phyloP scores from a whole-genome alignment of 2,113 vertebrate species.

The Oryzias woworae region DNA sequence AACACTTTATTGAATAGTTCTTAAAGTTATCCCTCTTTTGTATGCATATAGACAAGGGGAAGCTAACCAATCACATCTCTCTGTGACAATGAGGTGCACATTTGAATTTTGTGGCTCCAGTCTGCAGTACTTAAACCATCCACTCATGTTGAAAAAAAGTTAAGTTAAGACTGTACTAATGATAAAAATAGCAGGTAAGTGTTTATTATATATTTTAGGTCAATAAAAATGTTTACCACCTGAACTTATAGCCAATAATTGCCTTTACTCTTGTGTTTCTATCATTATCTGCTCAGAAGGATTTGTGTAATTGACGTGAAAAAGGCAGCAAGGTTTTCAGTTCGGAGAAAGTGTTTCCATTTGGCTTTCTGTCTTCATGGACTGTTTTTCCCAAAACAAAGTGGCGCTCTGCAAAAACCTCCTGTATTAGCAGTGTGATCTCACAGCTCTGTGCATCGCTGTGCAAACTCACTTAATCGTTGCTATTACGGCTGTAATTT shows the following conservation, averaged over 20 bases:
- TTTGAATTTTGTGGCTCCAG: too few relatives aligned
- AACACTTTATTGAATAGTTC: too few relatives aligned
- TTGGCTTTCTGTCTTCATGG: background rate
- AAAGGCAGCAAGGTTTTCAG: background rate
- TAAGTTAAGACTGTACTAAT: too few relatives aligned
- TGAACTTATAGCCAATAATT: accelerated
- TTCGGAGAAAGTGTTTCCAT: background rate
- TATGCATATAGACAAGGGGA: too few relatives aligned
- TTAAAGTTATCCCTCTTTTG: too few relatives aligned
- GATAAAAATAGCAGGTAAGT: too few relatives aligned
- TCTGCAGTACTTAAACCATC: too few relatives aligned
- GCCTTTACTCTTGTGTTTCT: accelerated
- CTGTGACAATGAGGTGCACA: too few relatives aligned
- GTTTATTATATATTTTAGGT: too few relatives aligned
- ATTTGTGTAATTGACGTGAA: background rate
- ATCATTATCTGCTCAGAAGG: background rate
- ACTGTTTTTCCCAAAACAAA: background rate
- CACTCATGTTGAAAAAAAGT: too few relatives aligned
- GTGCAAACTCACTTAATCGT: conserved; percentile 20
- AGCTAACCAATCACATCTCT: too few relatives aligned
- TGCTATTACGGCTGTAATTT: conserved; percentile 31
- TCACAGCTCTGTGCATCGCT: background rate
- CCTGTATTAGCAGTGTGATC: background rate
- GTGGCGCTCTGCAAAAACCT: background rate
- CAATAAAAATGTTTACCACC: too few relatives aligned